Conservation (phyloP, 2,797 vertebrate species). For the Chaunax sp. region DNA sequence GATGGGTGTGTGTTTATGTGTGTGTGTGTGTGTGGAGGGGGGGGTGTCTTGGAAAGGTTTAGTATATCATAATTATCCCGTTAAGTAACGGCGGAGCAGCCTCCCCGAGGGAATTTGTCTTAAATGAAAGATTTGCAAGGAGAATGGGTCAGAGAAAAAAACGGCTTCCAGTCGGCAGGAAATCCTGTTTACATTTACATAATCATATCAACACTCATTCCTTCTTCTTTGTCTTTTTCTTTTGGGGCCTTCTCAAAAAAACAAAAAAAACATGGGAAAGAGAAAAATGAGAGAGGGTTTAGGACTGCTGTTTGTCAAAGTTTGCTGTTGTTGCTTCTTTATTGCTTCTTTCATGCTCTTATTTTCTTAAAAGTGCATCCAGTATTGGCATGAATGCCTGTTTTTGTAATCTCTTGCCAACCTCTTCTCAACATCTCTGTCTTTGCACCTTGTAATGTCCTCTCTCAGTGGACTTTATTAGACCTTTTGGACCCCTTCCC, state of each 20-base stretch:
- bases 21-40: slow-evolving; percentile 5
- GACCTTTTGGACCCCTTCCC: slow-evolving; percentile 67
- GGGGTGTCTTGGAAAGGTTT: slow-evolving; percentile 80
- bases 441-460: slow-evolving; percentile 66
- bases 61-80: slow-evolving; percentile 86
- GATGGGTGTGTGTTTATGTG: neutral
- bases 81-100: slow-evolving; percentile 82
- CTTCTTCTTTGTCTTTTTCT: slow-evolving; percentile 70
- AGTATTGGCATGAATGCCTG: slow-evolving; percentile 55
- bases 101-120: slow-evolving; percentile 80
- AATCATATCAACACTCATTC: slow-evolving; percentile 81
- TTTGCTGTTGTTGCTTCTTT: slow-evolving; percentile 50
- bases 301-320: slow-evolving; percentile 62
- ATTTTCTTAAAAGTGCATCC: slow-evolving; percentile 74
- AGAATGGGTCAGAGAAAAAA: slow-evolving; percentile 81
- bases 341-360: slow-evolving; percentile 41
- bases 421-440: slow-evolving; percentile 46
- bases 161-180: slow-evolving; percentile 81
- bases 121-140: slow-evolving; percentile 86
- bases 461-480: slow-evolving; percentile 57
- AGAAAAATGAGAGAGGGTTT: slow-evolving; percentile 71
- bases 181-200: slow-evolving; percentile 87
- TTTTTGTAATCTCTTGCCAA: slow-evolving; percentile 60
- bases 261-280: slow-evolving; percentile 26
- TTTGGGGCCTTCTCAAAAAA: slow-evolving; percentile 53